Evolutionary conservation across 2,113 vertebrate genomes (phyloP), one percentile per base, ranked within the genome.

Genomic region (Pachypanchax playfairii): DNA sequence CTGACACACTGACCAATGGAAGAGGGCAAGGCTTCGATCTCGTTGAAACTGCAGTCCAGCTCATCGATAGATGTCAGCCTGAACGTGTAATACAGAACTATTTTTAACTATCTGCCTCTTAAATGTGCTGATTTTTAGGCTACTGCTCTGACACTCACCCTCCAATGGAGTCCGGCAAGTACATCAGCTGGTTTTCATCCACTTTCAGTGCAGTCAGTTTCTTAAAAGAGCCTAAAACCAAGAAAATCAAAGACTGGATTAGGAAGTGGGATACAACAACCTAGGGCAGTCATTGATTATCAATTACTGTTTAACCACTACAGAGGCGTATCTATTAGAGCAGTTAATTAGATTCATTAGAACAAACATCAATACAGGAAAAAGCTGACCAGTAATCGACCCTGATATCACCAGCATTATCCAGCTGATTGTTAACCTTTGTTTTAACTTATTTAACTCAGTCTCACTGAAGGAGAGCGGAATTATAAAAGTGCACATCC

Each of bases 11-110:
- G 94, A 11, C 97, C 97, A 57, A 98, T 36, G 60, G 95, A 90
- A 0, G 95, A 90, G 38, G 96, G 96, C 86, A 98, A 87, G 5
- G 92, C 93, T 91, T 98, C 97, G 47, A 99, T 92, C 88, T 99
- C 97, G 85, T 99, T 99, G 84, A 98, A 98, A 84, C 97, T 98
- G 89, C 95, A 98, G 87, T 99, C 96, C 75, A 98, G 88, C 87
- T 99, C 96, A 73, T 99, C 96, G 67, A 98, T 65, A 55, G 91
- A 90, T 3, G 85, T 57, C 81, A 98, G 91, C 38, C 97, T 98
- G 47, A 5, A 18, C 26, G 36, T 46, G 41, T 25, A 38, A 41
- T 3, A 21, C 0, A 22, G 14, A 25, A 41, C 1, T 12, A 35
- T 38, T 53, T 54, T 12, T n/a, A n/a, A n/a, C n/a, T n/a, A n/a